These are phyloP conservation scores for Drosophila takahashii DNA, from an alignment of 1,140 invertebrate genomes.

Conservation along the genomic window DNA sequence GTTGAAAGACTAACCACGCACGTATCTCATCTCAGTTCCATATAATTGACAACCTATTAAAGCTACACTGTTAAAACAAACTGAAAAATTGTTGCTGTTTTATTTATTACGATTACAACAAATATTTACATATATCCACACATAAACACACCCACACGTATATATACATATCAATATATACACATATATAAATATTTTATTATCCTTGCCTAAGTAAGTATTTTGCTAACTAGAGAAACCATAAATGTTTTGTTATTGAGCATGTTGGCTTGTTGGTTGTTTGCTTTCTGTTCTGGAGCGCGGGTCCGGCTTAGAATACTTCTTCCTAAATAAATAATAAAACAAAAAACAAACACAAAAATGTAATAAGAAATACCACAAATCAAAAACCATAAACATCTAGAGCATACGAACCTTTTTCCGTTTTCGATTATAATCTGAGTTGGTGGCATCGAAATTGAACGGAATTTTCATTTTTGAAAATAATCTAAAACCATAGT, in stretches of 20 bases:
- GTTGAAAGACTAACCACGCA: slow-evolving; percentile 72
- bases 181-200: slow-evolving; percentile 43
- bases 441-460: slow-evolving; percentile 6
- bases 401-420: slow-evolving; percentile 47
- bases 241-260: slow-evolving; percentile 74
- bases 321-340: slow-evolving; percentile 41
- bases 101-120: slow-evolving; percentile 70
- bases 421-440: slow-evolving; percentile 45
- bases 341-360: slow-evolving; percentile 25
- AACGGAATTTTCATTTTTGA: slow-evolving; percentile 38
- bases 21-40: slow-evolving; percentile 71
- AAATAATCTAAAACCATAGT: slow-evolving; percentile 16
- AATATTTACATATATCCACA: slow-evolving; percentile 40
- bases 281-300: slow-evolving; percentile 76
- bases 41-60: slow-evolving; percentile 79
- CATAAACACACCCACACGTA: slow-evolving; percentile 36
- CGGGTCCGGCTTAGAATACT: slow-evolving; percentile 63
- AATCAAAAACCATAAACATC: slow-evolving; percentile 8
- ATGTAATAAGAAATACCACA: slow-evolving; percentile 31
- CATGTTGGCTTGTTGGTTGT: slow-evolving; percentile 81
- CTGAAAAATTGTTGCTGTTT: slow-evolving; percentile 79
- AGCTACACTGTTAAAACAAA: slow-evolving; percentile 75
- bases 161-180: slow-evolving; percentile 37
- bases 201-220: slow-evolving; percentile 69
- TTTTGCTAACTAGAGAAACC: slow-evolving; percentile 45